Percentiles rank a stretch among this genome's conserved stretches.
Conservation (phyloP, 2,113 vertebrate genomes). For the Thamnophis sirtalis region DNA sequence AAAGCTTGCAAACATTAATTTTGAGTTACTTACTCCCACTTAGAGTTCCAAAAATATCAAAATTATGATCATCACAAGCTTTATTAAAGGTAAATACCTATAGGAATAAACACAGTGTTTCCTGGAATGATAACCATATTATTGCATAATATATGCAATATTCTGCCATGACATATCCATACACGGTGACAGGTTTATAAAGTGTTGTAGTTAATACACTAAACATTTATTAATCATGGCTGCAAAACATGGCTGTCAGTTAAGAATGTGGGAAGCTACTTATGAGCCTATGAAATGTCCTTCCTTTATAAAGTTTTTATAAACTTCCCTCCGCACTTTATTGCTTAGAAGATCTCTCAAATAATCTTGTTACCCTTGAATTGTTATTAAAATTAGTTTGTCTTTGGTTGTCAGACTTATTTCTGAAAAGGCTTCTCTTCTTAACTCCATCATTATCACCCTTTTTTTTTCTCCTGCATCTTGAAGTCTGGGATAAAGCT, state of each 20-base stretch:
- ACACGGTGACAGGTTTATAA: neutral
- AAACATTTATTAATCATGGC: neutral
- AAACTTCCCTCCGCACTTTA: no score
- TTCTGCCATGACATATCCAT: no score
- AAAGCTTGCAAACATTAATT: neutral
- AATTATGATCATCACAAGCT: neutral
- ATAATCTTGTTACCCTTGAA: no score
- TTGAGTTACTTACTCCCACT: neutral
- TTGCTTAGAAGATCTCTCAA: no score
- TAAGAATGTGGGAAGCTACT: neutral
- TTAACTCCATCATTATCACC: no score
- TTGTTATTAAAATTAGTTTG: no score
- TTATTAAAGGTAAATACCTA: neutral
- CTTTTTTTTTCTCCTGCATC: no score
- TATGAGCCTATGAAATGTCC: neutral
- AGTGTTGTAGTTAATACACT: neutral
- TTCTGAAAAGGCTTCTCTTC: no score
- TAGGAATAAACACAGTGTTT: neutral
- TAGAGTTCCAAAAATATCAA: neutral
- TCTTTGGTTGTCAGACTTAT: no score
- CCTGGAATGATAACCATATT: no score
- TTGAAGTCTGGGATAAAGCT: no score
- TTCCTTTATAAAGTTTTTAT: no score
- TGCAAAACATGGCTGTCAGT: neutral
- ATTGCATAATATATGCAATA: neutral